Percentiles rank a stretch among this genome's conserved stretches.
phyloP scores from a whole-genome alignment of 2,797 vertebrate species.

The Sebastes iracundus region DNA sequence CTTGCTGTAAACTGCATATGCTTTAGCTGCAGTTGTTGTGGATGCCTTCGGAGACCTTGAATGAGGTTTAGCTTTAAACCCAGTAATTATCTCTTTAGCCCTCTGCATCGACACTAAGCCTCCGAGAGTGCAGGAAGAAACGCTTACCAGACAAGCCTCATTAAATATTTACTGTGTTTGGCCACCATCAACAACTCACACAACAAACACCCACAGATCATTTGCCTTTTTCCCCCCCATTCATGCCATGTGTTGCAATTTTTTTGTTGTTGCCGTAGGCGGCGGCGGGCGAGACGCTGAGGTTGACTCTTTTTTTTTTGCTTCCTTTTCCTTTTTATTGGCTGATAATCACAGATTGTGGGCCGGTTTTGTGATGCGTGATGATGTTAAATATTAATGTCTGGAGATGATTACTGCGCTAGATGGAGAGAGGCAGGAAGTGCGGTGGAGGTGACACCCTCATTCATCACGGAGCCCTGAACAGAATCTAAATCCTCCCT shows the following conservation, averaged over 20 bases:
- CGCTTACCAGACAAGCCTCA: conserved; percentile 69
- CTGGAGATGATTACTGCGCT: conserved; percentile 70
- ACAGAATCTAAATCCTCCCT: conserved; percentile 76
- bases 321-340: conserved; percentile 40
- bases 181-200: conserved; percentile 69
- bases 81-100: conserved; percentile 74
- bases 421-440: conserved; percentile 70
- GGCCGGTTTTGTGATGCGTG: conserved; percentile 45
- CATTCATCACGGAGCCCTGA: conserved; percentile 75
- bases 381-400: conserved; percentile 83
- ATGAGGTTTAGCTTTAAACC: conserved; percentile 65
- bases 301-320: not conserved
- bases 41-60: conserved; percentile 57
- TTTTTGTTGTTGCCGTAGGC: conserved; percentile 14
- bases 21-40: conserved; percentile 19
- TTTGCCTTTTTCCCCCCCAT: conserved; percentile 21
- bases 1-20: conserved; percentile 8
- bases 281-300: not conserved
- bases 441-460: conserved; percentile 71
- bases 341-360: conserved; percentile 58
- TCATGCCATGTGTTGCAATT: conserved; percentile 27
- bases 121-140: conserved; percentile 56
- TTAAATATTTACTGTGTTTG: conserved; percentile 81
- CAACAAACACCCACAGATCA: conserved; percentile 68
- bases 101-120: conserved; percentile 67